A percentile compares a stretch with the other conserved stretches of the same genome.
Conservation (phyloP, 2,797 vertebrate genomes). For the Botia kubotai region DNA sequence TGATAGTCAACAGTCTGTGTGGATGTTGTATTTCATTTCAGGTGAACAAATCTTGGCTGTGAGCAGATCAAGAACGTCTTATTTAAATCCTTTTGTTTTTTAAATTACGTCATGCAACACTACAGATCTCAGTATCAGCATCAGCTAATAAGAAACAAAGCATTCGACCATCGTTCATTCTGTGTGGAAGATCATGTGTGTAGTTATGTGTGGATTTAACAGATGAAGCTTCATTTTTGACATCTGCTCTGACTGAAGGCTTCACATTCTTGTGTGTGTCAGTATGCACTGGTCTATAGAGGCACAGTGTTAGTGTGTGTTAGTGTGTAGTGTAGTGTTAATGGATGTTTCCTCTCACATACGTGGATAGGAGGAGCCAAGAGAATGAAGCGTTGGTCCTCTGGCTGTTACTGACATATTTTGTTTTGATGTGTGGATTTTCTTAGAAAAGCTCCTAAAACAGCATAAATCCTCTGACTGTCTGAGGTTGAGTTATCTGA, state of each 20-base stretch:
- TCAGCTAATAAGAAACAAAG: too few species aligned
- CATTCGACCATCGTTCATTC: too few species aligned
- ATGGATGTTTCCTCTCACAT: constrained; percentile 25
- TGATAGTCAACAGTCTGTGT: background rate
- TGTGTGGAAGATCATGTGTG: too few species aligned
- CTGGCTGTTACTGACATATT: background rate
- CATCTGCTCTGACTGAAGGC: background rate
- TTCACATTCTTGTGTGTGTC: background rate
- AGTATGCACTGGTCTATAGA: background rate
- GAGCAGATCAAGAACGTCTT: background rate
- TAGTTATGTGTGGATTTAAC: too few species aligned
- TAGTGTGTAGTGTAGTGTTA: background rate
- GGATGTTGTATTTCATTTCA: background rate
- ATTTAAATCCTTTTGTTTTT: too few species aligned
- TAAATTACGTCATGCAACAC: too few species aligned
- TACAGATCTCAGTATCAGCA: too few species aligned
- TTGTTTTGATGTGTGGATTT: background rate
- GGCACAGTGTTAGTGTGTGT: too few species aligned
- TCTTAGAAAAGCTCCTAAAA: background rate
- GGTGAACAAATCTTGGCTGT: background rate
- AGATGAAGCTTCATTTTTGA: background rate
- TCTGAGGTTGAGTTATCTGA: too few species aligned
- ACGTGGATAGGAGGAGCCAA: background rate
- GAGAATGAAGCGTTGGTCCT: background rate
- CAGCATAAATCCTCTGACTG: too few species aligned